These are phyloP conservation scores for Dicerorhinus sumatrensis DNA, from an alignment of 2,113 vertebrate genomes.

Conservation along the genomic window DNA sequence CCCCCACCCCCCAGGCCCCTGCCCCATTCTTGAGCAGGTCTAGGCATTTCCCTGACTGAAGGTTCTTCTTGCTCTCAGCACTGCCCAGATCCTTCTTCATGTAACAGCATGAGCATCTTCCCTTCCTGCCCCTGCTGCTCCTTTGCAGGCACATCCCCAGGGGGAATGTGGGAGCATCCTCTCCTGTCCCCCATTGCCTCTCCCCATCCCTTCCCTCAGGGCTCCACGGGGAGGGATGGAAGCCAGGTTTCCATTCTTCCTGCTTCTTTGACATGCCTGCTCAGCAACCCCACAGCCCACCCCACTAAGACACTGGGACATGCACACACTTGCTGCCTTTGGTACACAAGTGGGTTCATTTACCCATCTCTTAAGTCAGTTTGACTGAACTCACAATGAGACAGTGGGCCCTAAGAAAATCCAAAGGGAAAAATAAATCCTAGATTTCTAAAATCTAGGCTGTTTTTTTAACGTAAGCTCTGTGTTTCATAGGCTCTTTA, in stretches of 20 bases:
- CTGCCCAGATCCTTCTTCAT: background rate
- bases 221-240: background rate
- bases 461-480: background rate
- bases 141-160: background rate
- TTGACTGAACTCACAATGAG: background rate
- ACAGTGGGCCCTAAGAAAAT: background rate
- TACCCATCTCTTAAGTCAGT: background rate
- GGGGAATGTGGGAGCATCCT: background rate
- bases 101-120: background rate
- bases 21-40: conserved; percentile 42
- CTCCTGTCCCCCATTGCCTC: background rate
- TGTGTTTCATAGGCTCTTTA: background rate
- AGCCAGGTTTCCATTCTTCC: background rate
- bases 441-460: conserved; percentile 4
- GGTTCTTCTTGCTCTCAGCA: background rate
- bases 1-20: too few species aligned
- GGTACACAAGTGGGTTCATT: background rate
- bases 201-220: background rate
- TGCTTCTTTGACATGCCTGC: background rate
- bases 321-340: background rate
- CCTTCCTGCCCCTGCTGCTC: background rate
- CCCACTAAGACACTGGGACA: background rate
- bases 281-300: background rate
- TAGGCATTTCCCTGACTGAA: background rate
- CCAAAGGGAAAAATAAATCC: conserved; percentile 12